These are phyloP conservation scores for Eulemur rubriventer DNA, from an alignment of 2,797 vertebrate genomes.

Conservation along the genomic window DNA sequence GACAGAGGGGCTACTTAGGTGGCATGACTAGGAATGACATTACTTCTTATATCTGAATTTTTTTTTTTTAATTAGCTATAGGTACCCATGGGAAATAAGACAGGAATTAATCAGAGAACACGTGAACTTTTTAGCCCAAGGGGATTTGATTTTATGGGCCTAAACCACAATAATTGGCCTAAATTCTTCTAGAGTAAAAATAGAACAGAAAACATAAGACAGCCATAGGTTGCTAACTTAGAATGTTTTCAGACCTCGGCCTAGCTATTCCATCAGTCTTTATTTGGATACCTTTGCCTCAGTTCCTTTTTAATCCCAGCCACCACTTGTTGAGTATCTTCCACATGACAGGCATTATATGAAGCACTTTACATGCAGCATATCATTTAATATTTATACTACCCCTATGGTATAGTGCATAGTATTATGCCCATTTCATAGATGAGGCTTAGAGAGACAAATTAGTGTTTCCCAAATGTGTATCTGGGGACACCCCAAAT, in stretches of 20 bases:
- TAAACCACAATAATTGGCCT: background rate
- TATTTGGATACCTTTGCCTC: background rate
- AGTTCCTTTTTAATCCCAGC: background rate
- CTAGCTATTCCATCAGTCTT: background rate
- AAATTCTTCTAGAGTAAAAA: conserved; percentile 29
- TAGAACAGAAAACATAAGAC: background rate
- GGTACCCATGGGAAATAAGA: background rate
- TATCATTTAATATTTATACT: background rate
- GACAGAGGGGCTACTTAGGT: background rate
- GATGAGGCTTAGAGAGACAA: background rate
- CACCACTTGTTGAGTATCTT: background rate
- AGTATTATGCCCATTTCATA: background rate
- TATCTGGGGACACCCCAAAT: background rate
- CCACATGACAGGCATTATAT: background rate
- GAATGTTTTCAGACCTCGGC: background rate
- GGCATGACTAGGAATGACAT: background rate
- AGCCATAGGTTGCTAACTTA: background rate
- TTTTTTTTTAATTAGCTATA: background rate
- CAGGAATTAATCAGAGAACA: background rate
- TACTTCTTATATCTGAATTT: background rate
- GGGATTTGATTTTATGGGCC: background rate
- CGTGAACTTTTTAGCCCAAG: background rate
- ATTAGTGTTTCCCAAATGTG: background rate
- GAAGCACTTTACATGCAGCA: background rate
- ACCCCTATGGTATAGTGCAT: background rate